These are phyloP conservation scores for Eurystomus glaucurus DNA, from an alignment of 2,797 vertebrate genomes.

Conservation along the genomic window DNA sequence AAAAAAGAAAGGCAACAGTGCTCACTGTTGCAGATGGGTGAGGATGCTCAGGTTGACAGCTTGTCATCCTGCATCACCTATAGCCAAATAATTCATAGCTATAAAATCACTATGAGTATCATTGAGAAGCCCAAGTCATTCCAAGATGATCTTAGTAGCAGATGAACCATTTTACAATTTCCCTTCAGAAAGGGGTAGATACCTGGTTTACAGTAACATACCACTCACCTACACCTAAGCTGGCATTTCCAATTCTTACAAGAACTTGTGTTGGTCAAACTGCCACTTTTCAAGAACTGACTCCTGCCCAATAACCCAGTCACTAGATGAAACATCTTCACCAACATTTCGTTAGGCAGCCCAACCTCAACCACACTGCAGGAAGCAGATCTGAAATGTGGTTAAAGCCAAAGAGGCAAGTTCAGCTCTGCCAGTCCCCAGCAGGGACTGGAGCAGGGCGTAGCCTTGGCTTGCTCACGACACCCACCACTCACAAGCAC, in stretches of 20 bases:
- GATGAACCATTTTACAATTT: not conserved
- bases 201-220: not conserved
- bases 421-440: not conserved
- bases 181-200: not conserved
- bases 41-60: not conserved
- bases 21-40: not conserved
- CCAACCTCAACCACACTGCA: fast-evolving
- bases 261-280: not conserved
- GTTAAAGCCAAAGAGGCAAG: not conserved
- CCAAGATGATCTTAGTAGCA: not conserved
- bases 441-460: not conserved
- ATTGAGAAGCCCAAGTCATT: not conserved
- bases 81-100: not conserved
- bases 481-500: not conserved
- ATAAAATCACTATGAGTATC: not conserved
- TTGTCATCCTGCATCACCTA: not conserved
- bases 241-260: not conserved
- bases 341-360: not conserved
- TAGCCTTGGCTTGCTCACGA: not conserved
- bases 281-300: not conserved
- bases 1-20: not conserved
- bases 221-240: not conserved
- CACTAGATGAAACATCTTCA: not conserved
- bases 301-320: not conserved
- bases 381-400: not conserved